These are phyloP conservation scores for Neoarius graeffei DNA, from an alignment of 2,113 vertebrate species.

Conservation along the genomic window DNA sequence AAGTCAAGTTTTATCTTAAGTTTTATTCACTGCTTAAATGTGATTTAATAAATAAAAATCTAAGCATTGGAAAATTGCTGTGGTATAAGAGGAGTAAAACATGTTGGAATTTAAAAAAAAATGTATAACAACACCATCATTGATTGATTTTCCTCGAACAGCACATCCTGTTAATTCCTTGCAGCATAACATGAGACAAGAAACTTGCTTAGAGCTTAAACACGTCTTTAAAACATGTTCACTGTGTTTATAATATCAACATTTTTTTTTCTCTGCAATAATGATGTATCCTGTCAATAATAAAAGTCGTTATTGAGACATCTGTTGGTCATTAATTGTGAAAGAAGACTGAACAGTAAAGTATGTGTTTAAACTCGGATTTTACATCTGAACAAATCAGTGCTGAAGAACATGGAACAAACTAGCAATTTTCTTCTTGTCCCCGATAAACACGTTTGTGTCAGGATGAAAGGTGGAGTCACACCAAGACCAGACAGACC, in stretches of 20 bases:
- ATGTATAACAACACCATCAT: neutral
- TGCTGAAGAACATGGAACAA: neutral
- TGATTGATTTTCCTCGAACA: neutral
- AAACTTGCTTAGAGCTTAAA: neutral
- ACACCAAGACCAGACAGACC: slow-evolving; percentile 27
- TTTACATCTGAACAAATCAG: neutral
- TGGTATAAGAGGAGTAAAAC: neutral
- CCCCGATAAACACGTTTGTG: neutral
- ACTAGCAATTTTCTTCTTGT: neutral
- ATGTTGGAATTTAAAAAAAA: neutral
- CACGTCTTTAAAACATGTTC: neutral
- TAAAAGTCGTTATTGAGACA: neutral
- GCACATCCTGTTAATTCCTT: neutral
- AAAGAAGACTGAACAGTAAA: neutral
- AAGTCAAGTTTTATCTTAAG: neutral
- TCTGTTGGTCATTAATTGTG: neutral
- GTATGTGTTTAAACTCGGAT: neutral
- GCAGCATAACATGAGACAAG: neutral
- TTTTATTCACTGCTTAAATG: neutral
- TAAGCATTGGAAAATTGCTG: neutral
- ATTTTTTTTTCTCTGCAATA: neutral
- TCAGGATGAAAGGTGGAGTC: neutral
- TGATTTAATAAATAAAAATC: neutral
- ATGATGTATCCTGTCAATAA: neutral
- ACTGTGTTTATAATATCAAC: neutral